These are phyloP conservation scores for Aplocera efformata DNA, from an alignment of 2,888 invertebrate species.

Conservation along the genomic window DNA sequence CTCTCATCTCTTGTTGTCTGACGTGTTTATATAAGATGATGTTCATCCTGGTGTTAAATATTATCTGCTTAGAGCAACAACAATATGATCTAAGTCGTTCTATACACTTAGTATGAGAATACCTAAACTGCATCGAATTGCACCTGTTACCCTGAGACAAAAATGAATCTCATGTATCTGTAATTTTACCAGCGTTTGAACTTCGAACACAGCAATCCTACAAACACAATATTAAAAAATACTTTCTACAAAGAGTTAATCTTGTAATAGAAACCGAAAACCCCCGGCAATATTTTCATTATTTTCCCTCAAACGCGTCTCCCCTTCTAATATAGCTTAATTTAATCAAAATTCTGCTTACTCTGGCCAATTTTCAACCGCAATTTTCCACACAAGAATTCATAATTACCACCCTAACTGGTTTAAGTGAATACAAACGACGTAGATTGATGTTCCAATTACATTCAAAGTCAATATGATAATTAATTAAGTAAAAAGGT, in stretches of 20 bases:
- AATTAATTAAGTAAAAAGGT: not conserved
- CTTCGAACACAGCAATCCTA: too few species aligned
- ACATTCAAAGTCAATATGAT: conserved; percentile 14
- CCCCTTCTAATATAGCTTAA: conserved; percentile 71
- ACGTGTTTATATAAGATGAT: too few species aligned
- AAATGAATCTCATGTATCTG: too few species aligned
- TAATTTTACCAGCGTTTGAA: too few species aligned
- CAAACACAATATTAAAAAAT: too few species aligned
- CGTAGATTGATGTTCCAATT: conserved; percentile 27
- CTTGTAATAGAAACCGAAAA: conserved; percentile 42
- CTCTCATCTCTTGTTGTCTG: too few species aligned
- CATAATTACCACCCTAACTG: conserved; percentile 48
- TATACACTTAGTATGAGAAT: too few species aligned
- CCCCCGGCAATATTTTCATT: conserved; percentile 67
- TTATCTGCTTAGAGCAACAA: too few species aligned
- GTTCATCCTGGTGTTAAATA: too few species aligned
- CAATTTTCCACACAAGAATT: conserved; percentile 61
- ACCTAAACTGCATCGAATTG: too few species aligned
- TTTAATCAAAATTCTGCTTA: conserved; percentile 71
- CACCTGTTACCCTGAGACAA: too few species aligned
- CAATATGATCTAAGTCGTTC: too few species aligned
- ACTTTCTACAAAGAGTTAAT: conserved; percentile 29
- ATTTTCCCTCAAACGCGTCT: conserved; percentile 58
- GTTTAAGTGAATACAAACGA: conserved; percentile 37
- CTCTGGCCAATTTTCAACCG: conserved; percentile 50